phyloP scores from a whole-genome alignment of 2,797 vertebrate genomes.

The Anguilla megastoma region DNA sequence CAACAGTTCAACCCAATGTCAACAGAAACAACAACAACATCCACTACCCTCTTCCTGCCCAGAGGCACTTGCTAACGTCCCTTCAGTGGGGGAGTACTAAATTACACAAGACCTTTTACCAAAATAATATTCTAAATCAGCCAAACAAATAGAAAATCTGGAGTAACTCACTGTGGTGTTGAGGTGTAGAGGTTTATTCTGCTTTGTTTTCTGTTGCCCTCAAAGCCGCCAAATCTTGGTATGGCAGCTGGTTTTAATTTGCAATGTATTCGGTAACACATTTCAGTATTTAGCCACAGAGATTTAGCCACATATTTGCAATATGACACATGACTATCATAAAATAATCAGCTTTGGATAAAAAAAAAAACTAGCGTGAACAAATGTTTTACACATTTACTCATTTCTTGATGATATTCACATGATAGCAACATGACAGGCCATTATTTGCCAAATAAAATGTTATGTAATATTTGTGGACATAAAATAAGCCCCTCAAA shows the following conservation, averaged over 20 bases:
- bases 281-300: not conserved
- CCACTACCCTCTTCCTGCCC: not conserved
- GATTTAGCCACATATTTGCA: not conserved
- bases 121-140: slow-evolving; percentile 26
- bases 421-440: not conserved
- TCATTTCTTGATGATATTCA: not conserved
- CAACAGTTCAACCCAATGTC: not conserved
- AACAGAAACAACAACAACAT: not conserved
- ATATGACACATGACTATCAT: not conserved
- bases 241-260: slow-evolving; percentile 14
- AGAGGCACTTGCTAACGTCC: not conserved
- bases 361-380: not conserved
- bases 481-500: not conserved
- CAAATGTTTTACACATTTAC: not conserved
- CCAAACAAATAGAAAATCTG: slow-evolving; percentile 19
- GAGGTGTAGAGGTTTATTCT: slow-evolving; percentile 18
- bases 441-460: not conserved
- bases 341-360: not conserved
- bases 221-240: slow-evolving; percentile 12
- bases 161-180: slow-evolving; percentile 13
- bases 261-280: slow-evolving; percentile 1
- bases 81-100: not conserved
- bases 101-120: not conserved
- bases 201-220: not conserved
- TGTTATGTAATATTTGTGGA: not conserved